Base-by-base conservation (phyloP, 2,888 invertebrate genomes). In the Rotaria socialis region DNA sequence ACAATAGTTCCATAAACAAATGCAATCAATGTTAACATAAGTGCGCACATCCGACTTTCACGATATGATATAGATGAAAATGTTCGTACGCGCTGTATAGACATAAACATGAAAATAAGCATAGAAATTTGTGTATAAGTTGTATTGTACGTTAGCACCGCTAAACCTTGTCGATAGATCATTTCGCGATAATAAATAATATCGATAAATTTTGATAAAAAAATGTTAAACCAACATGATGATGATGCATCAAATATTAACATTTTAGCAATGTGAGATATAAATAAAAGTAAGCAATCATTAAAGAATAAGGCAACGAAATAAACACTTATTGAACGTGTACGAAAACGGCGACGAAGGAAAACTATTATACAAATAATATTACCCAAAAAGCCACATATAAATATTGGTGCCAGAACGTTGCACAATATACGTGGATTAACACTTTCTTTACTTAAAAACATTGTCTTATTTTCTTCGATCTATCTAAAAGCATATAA, bases 101-200 rank as follows among this genome's bases (percentile, higher is more conserved):
- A 80, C 80, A 80, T 80, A n/a, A 80, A 80, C 80, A 80, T 80
- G n/a, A 80, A 80, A n/a, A 80, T 80, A 24, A 80, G 24, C 80
- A 80, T 80, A 2, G 80, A 43, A 14, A 80, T 80, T 47, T 80
- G 80, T n/a, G 80, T 80, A 80, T 80, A 80, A 11, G 80, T 80
- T n/a, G 80, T 80, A 80, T 80, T 47, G 47, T 47, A 80, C 0
- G 47, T 80, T 10, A 80, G 14, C 24, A 80, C 47, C 10, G 47
- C 7, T 47, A 80, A 47, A 80, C 8, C 3, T 47, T 47, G 22
- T n/a, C 11, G 22, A 47, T 80, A 47, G n/a, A 80, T n/a, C 47
- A 80, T 47, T 80, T 47, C 80, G 47, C 80, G 80, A 80, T 80
- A 80, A 47, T n/a, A n/a, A 24, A 80, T 22, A 47, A 47, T 47